A percentile compares a stretch with the other conserved stretches of the same genome.
Evolutionary conservation across 2,113 vertebrate species (phyloP).

Genomic region (Lamprologus sp.): DNA sequence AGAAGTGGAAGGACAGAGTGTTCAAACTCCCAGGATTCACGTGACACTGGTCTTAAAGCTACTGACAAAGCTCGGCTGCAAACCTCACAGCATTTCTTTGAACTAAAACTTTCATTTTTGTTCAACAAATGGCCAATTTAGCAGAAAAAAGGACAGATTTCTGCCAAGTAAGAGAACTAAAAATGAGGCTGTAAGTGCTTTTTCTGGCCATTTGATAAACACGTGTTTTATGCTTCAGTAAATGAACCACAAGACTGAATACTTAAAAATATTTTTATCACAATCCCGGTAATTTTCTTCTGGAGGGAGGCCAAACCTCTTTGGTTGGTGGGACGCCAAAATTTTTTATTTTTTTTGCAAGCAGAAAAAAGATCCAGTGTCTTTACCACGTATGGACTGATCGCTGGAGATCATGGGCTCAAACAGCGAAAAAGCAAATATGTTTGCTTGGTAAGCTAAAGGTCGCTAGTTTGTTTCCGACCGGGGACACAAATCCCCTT

Average conservation of each 20-base stretch:
- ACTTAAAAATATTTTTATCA: not conserved
- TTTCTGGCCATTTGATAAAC: not conserved
- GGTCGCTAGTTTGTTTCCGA: not conserved
- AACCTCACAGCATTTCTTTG: not conserved
- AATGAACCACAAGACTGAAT: not conserved
- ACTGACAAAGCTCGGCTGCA: not conserved
- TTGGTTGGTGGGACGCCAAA: not conserved
- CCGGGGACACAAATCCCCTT: not conserved
- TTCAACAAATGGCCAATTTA: not conserved
- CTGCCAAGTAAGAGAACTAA: not conserved
- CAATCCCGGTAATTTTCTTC: not conserved
- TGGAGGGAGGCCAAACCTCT: not conserved
- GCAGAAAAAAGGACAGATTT: not conserved
- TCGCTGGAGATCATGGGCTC: not conserved
- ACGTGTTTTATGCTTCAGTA: not conserved
- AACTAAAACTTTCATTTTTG: not conserved
- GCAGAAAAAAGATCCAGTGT: not conserved
- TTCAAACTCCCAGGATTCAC: not conserved
- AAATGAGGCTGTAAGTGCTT: not conserved
- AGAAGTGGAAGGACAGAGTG: not conserved
- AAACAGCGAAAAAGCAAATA: not conserved
- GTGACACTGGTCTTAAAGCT: not conserved
- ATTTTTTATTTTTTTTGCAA: accelerated
- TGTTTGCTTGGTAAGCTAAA: not conserved
- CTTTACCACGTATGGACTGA: not conserved